Evolutionary conservation across 2,888 invertebrate species (phyloP).

Genomic region (Ichneumon xanthorius): DNA sequence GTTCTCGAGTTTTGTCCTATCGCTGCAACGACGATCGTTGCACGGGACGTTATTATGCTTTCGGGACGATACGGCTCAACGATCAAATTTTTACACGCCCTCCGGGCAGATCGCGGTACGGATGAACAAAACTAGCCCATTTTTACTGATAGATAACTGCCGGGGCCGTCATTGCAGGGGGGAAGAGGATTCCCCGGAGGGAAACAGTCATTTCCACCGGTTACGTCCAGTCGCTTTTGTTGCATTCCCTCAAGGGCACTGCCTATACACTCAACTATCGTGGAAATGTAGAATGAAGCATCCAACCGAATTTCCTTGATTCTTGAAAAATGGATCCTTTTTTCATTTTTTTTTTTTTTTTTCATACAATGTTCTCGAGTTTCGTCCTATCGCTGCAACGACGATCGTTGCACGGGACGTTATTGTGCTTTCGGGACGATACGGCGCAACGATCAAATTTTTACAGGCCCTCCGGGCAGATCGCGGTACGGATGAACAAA

Average conservation of each 20-base stretch:
- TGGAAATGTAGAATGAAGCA: neutral
- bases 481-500: neutral
- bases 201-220: conserved; percentile 4
- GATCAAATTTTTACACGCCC: too few relatives aligned
- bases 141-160: neutral
- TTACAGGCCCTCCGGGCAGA: conserved; percentile 12
- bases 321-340: neutral
- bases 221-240: conserved; percentile 12
- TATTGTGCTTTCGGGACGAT: neutral
- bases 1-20: neutral
- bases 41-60: neutral
- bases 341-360: conserved; percentile 13
- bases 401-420: neutral
- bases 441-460: conserved; percentile 20
- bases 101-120: too few relatives aligned
- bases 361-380: neutral
- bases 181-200: conserved; percentile 7
- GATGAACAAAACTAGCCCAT: conserved; percentile 10
- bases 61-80: too few relatives aligned
- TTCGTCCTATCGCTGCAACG: neutral
- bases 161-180: neutral
- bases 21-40: neutral
- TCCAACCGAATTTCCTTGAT: neutral
- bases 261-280: neutral
- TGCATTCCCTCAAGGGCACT: neutral